Percentiles rank a stretch among this genome's conserved stretches.
Evolutionary conservation across 2,888 invertebrate species (phyloP).

Genomic region (Tolmerus cingulatus): DNA sequence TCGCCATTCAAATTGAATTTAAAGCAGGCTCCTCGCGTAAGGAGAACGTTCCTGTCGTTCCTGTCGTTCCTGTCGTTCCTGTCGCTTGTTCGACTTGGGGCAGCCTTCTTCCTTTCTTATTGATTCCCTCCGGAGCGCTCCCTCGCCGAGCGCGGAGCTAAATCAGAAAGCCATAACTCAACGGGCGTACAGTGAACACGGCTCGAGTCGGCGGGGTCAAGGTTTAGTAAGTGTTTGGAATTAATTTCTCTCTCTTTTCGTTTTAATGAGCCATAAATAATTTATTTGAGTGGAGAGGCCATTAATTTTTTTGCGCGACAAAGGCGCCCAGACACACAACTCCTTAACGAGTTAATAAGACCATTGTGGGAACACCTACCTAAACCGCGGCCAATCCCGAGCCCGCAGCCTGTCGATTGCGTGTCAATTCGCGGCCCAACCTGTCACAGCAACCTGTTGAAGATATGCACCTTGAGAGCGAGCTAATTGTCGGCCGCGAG

Average conservation of each 20-base stretch:
- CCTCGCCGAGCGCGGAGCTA: neutral
- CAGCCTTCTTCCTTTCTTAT: neutral
- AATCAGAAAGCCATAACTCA: conserved; percentile 4
- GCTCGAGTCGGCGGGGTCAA: conserved; percentile 9
- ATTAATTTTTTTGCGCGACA: conserved; percentile 17
- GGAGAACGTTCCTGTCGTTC: neutral
- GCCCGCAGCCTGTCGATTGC: conserved; percentile 22
- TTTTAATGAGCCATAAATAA: conserved; percentile 3
- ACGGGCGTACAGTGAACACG: neutral
- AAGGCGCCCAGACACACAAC: neutral
- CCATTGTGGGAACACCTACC: conserved; percentile 33
- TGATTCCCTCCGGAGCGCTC: neutral
- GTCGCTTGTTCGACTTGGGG: neutral
- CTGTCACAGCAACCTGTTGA: conserved; percentile 32
- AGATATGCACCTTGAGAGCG: conserved; percentile 20
- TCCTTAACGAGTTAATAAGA: conserved; percentile 29
- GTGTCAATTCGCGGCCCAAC: conserved; percentile 14
- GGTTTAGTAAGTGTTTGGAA: conserved; percentile 12
- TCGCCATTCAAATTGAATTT: neutral
- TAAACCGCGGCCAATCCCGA: neutral
- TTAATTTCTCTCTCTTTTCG: conserved; percentile 9
- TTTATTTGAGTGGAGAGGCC: conserved; percentile 6
- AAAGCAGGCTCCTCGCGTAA: neutral
- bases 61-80: too few relatives aligned
- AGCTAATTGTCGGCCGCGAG: conserved; percentile 23